Conservation (phyloP, 2,888 invertebrate species). For the Tiphia femorata region DNA sequence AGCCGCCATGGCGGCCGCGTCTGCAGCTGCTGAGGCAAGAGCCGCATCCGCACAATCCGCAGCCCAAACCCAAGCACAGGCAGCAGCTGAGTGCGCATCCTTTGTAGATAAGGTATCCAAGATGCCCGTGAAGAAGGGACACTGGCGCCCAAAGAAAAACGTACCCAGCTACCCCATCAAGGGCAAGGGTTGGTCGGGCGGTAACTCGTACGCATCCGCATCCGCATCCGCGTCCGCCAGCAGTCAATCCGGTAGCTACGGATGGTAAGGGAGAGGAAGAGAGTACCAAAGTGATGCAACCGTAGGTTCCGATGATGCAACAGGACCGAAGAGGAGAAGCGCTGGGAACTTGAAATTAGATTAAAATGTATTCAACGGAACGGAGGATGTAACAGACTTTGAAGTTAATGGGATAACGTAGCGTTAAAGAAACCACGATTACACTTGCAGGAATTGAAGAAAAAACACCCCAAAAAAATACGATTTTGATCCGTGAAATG, state of each 20-base stretch:
- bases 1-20: not conserved
- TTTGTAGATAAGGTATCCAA: not conserved
- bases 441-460: too few relatives aligned
- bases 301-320: too few relatives aligned
- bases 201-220: not conserved
- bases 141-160: not conserved
- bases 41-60: conserved; percentile 3
- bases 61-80: conserved; percentile 3
- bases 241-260: not conserved
- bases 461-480: too few relatives aligned
- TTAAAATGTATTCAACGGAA: too few relatives aligned
- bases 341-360: too few relatives aligned
- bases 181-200: not conserved
- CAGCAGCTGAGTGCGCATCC: not conserved
- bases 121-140: not conserved
- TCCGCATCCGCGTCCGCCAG: conserved; percentile 5
- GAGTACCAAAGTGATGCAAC: too few relatives aligned
- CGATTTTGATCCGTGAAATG: too few relatives aligned
- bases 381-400: too few relatives aligned
- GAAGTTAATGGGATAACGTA: too few relatives aligned
- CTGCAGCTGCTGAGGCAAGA: not conserved
- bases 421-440: too few relatives aligned
- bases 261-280: too few relatives aligned
- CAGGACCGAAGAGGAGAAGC: too few relatives aligned
- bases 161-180: not conserved